Percentiles rank a stretch among this genome's conserved stretches.
These are phyloP conservation scores for Sphaeramia orbicularis DNA, from an alignment of 2,797 vertebrate species.

Conservation along the genomic window DNA sequence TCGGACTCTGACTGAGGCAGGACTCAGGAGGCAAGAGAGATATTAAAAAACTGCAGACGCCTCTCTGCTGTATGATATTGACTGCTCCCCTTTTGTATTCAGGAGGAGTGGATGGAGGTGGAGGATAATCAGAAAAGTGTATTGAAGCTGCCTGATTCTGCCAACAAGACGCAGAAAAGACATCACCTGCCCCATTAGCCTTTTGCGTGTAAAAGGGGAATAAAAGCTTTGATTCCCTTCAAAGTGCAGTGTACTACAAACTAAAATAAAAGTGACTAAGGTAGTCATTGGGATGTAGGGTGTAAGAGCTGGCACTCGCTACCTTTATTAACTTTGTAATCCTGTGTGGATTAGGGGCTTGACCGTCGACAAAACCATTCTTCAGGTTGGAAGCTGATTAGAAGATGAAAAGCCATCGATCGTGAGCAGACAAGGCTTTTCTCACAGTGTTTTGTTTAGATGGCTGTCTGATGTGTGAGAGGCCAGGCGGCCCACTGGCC, in stretches of 20 bases:
- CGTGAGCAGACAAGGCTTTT: slow-evolving; percentile 40
- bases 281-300: slow-evolving; percentile 8
- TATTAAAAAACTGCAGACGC: slow-evolving; percentile 75
- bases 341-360: slow-evolving; percentile 56
- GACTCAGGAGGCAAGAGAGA: slow-evolving; percentile 75
- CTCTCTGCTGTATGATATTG: slow-evolving; percentile 73
- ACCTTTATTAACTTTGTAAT: slow-evolving; percentile 58
- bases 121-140: slow-evolving; percentile 66
- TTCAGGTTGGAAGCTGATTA: slow-evolving; percentile 67
- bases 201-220: slow-evolving; percentile 7
- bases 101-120: slow-evolving; percentile 55
- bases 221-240: slow-evolving; percentile 40
- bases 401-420: slow-evolving; percentile 77
- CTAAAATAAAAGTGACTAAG: slow-evolving; percentile 5
- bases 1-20: slow-evolving; percentile 66
- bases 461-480: slow-evolving; percentile 58
- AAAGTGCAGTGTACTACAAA: slow-evolving; percentile 11
- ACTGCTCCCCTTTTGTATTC: slow-evolving; percentile 72
- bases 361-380: slow-evolving; percentile 36
- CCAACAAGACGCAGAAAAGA: slow-evolving; percentile 43
- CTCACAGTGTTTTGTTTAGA: slow-evolving; percentile 47
- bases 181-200: slow-evolving; percentile 43
- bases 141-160: slow-evolving; percentile 51
- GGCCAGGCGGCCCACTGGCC: slow-evolving; percentile 41
- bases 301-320: slow-evolving; percentile 24